Conservation (phyloP, 2,113 vertebrate species). For the Thermophis baileyi region DNA sequence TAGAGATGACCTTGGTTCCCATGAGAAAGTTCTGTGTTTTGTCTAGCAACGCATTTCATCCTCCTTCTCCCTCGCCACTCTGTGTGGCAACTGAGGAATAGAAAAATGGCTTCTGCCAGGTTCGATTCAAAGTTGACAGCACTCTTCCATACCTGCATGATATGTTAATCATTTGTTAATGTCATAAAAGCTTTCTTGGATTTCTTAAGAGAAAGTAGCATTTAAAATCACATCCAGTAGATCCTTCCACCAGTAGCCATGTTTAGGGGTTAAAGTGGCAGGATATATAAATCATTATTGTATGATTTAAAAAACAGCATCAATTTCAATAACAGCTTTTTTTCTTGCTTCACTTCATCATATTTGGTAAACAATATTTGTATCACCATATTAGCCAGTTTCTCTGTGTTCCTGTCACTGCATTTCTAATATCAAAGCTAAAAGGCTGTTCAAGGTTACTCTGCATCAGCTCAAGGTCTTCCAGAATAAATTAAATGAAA, state of each 20-base stretch:
- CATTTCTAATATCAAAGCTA: not conserved
- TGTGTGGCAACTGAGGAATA: too few relatives aligned
- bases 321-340: not conserved
- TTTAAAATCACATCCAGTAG: not conserved
- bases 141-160: not conserved
- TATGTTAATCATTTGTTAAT: not conserved
- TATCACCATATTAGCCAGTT: not conserved
- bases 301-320: slow-evolving; percentile 21
- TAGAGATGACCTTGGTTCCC: too few relatives aligned
- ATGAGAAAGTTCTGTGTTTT: too few relatives aligned
- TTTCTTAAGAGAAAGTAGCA: not conserved
- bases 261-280: not conserved
- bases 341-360: not conserved
- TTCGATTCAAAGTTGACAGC: too few relatives aligned
- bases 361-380: not conserved
- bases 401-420: not conserved
- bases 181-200: not conserved
- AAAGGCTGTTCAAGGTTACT: not conserved
- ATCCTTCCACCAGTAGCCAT: not conserved
- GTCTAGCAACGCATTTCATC: too few relatives aligned
- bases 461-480: not conserved
- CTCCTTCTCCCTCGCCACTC: too few relatives aligned
- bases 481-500: slow-evolving; percentile 25
- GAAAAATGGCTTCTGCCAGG: too few relatives aligned
- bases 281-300: slow-evolving; percentile 7